Base-by-base conservation (phyloP, 2,888 invertebrate genomes). In the Campaea margaritaria region DNA sequence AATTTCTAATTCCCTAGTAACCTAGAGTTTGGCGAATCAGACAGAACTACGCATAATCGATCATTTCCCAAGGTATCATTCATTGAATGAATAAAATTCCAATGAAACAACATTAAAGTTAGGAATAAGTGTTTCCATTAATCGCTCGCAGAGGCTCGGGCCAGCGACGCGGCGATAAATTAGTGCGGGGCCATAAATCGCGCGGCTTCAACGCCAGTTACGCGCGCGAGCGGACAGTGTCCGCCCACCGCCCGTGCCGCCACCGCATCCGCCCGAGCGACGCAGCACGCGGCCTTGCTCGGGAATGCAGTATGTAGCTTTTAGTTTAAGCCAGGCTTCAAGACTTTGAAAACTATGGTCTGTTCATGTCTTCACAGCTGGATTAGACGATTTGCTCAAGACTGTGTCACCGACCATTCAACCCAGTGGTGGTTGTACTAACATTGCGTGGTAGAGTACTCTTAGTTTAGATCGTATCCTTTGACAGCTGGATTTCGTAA, bases 111-210 rank as follows among this genome's bases (percentile, higher is more conserved):
- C 58, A 64, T 68, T 63, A 57, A 62, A 67, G 62, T 63, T 58
- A 55, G 63, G 53, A 62, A 64, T 66, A 82, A 85, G 83, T 82
- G 81, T 84, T 83, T 79, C 77, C 83, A 83, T 85, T 82, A 86
- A 84, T 85, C 82, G 85, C 69, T 72, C 58, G 70, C 68, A 67
- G 75, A 70, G 72, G 70, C 65, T 55, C 55, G 62, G 51, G 51
- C 43, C 53, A 54, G 73, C 39, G 56, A 56, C 62, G 72, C 54
- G 56, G 57, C 62, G 69, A 86, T 89, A 88, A 87, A 88, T 88
- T 83, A 85, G 79, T 75, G 82, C 62, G 72, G 71, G 75, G 82
- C 83, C 74, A 86, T 89, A 89, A 88, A 89, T 88, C 81, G 74
- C 45, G 75, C 76, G 80, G 69, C 74, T 79, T 78, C 79, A 80